Percentiles rank a stretch among this genome's conserved stretches.
These are phyloP conservation scores for Sus cebifrons DNA, from an alignment of 2,797 vertebrate species.

Conservation along the genomic window DNA sequence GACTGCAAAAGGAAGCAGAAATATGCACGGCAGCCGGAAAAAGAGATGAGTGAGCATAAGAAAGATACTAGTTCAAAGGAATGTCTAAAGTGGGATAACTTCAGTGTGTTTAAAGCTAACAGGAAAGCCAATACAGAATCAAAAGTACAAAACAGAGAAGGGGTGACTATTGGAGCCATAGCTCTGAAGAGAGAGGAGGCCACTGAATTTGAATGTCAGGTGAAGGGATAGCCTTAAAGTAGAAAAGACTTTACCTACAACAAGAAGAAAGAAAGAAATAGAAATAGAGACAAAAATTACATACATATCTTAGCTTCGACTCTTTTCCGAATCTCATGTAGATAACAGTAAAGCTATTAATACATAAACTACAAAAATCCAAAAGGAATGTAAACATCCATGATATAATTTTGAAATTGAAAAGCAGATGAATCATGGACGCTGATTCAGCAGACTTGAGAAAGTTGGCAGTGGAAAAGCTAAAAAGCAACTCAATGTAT, in stretches of 20 bases:
- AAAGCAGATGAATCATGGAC: background rate
- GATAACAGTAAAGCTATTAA: background rate
- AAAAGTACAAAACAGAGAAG: background rate
- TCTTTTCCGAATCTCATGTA: background rate
- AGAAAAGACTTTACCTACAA: background rate
- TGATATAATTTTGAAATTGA: background rate
- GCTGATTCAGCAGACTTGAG: background rate
- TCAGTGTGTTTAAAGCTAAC: background rate
- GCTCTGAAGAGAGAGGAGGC: background rate
- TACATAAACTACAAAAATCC: background rate
- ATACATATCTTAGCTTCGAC: background rate
- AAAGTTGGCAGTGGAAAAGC: background rate
- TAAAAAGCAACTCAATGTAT: background rate
- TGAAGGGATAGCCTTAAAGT: background rate
- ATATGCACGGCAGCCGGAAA: background rate
- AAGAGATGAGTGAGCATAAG: background rate
- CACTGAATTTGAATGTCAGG: background rate
- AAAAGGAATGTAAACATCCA: background rate
- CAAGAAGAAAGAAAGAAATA: background rate
- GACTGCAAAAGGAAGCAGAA: background rate
- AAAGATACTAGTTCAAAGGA: background rate
- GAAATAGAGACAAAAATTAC: slow-evolving; percentile 21
- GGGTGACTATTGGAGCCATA: background rate
- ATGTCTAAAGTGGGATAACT: background rate
- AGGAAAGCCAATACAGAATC: background rate